These are phyloP conservation scores for Crotophaga sulcirostris DNA, from an alignment of 2,113 vertebrate genomes.

Conservation along the genomic window DNA sequence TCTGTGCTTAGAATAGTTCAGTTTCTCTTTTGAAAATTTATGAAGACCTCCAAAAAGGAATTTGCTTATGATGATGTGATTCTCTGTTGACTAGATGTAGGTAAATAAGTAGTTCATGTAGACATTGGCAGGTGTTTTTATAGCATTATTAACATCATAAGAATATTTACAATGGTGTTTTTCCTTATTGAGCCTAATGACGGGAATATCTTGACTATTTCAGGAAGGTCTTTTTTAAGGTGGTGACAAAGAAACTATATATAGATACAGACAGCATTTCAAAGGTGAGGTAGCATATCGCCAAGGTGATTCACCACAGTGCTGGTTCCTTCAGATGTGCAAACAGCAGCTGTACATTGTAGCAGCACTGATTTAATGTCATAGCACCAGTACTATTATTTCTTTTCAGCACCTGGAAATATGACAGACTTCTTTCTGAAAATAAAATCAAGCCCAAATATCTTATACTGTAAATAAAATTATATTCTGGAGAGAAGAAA, in stretches of 20 bases:
- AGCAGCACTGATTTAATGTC: not conserved
- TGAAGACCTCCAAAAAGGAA: not conserved
- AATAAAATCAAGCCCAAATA: not conserved
- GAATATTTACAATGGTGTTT: not conserved
- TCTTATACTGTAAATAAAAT: not conserved
- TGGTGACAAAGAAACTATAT: not conserved
- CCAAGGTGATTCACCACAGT: not conserved
- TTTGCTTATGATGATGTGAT: not conserved
- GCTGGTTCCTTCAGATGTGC: not conserved
- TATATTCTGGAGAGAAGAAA: not conserved
- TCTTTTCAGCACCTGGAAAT: not conserved
- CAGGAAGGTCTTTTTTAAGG: not conserved
- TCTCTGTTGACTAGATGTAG: not conserved
- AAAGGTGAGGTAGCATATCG: not conserved
- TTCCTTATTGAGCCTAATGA: not conserved
- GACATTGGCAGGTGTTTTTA: not conserved
- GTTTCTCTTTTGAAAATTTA: not conserved
- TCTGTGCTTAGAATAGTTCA: not conserved
- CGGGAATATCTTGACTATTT: not conserved
- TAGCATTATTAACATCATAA: not conserved
- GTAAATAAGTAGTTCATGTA: not conserved
- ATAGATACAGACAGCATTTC: not conserved
- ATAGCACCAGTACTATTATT: not conserved
- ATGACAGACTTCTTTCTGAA: not conserved
- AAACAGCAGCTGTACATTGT: rapidly evolving